phyloP scores from a whole-genome alignment of 2,113 vertebrate genomes.

The Ellobius talpinus region DNA sequence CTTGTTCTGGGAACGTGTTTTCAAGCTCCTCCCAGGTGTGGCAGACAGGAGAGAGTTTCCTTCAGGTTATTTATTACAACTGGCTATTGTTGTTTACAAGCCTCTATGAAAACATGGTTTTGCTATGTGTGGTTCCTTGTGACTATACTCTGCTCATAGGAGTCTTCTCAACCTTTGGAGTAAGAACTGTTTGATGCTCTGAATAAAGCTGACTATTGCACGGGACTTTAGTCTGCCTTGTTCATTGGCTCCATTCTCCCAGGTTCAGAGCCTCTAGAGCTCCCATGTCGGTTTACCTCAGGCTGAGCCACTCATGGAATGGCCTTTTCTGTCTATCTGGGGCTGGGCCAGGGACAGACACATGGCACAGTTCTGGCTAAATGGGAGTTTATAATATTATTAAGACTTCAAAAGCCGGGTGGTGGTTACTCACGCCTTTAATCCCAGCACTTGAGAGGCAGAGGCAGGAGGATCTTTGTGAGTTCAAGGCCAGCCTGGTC shows the following conservation, averaged over 20 bases:
- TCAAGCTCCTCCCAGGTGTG: too few species aligned
- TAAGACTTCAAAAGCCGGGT: neutral
- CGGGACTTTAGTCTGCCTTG: neutral
- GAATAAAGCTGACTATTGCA: neutral
- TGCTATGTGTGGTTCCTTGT: neutral
- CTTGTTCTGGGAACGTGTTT: neutral
- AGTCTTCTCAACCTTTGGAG: neutral
- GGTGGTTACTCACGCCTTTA: too few species aligned
- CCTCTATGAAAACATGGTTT: neutral
- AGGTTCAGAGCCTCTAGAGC: neutral
- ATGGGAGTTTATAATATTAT: neutral
- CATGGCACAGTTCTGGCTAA: neutral
- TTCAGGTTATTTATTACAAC: neutral
- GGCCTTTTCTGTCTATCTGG: neutral
- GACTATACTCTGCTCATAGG: neutral
- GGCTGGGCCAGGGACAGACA: neutral
- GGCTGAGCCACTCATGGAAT: neutral
- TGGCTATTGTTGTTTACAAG: neutral
- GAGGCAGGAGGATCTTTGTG: too few species aligned
- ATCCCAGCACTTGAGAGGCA: too few species aligned
- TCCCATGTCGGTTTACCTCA: too few species aligned
- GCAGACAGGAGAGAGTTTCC: neutral
- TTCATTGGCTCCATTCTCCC: neutral
- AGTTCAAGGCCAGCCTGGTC: too few species aligned
- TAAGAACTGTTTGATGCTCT: neutral